Conservation (phyloP, 92 coral and sea anemone genomes). For the Parazoanthus darwini region DNA sequence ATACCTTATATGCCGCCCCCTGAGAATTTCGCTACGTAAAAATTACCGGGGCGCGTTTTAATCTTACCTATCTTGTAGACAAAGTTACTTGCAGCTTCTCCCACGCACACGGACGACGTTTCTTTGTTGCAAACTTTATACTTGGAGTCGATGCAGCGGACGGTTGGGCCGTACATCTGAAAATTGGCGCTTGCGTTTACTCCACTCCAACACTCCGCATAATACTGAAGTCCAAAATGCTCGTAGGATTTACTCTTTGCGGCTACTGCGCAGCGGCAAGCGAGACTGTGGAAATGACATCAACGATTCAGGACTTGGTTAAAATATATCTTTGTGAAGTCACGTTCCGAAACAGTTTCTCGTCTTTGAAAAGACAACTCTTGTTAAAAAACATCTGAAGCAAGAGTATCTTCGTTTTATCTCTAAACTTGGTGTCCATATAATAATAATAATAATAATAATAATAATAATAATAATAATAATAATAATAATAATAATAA, state of each 20-base stretch:
- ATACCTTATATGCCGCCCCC: no score
- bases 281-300: slow-evolving; percentile 34
- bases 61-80: slow-evolving; percentile 43
- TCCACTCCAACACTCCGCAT: slow-evolving; percentile 66
- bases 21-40: no score
- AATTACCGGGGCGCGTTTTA: not conserved
- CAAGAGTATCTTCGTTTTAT: no score
- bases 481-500: no score
- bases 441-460: no score
- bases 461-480: no score
- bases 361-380: no score
- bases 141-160: slow-evolving; percentile 33
- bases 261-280: slow-evolving; percentile 57
- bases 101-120: slow-evolving; percentile 41
- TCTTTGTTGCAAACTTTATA: slow-evolving; percentile 28
- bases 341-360: not conserved
- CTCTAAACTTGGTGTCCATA: no score
- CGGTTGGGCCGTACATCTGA: slow-evolving; percentile 37
- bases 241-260: slow-evolving; percentile 30
- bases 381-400: no score
- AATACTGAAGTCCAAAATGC: slow-evolving; percentile 54
- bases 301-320: not conserved
- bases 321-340: not conserved
- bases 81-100: slow-evolving; percentile 43
- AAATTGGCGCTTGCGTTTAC: slow-evolving; percentile 13